Evolutionary conservation across 2,888 invertebrate species (phyloP).

Genomic region (Chaitophorus viminalis): DNA sequence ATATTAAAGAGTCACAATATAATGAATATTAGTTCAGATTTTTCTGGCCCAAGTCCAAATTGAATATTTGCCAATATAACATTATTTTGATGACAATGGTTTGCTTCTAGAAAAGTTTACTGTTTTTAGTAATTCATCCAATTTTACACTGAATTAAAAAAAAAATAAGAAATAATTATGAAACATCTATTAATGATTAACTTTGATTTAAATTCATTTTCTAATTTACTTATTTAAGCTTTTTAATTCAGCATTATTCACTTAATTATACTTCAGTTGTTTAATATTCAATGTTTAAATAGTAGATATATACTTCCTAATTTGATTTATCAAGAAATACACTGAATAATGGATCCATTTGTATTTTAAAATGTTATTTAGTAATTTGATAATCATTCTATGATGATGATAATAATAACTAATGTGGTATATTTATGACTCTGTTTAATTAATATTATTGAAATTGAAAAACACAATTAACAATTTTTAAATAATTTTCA

Average conservation of each 20-base stretch:
- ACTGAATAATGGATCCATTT: too few species aligned
- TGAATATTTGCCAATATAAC: slow-evolving; percentile 40
- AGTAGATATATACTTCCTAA: too few species aligned
- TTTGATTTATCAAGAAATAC: too few species aligned
- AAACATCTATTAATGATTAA: too few species aligned
- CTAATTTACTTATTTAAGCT: too few species aligned
- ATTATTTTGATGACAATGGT: slow-evolving; percentile 42
- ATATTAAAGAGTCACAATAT: slow-evolving; percentile 38
- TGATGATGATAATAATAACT: background rate
- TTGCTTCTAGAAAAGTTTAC: background rate
- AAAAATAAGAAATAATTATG: background rate
- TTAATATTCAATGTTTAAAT: too few species aligned
- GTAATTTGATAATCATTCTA: background rate
- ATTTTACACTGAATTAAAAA: background rate
- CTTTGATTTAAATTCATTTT: too few species aligned
- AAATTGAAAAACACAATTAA: background rate
- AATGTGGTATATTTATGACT: background rate
- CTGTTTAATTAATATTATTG: background rate
- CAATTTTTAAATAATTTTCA: background rate
- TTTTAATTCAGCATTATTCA: too few species aligned
- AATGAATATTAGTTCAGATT: slow-evolving; percentile 48
- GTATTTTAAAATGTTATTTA: too few species aligned
- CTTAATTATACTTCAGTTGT: too few species aligned
- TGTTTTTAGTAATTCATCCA: background rate
- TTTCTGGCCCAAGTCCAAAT: slow-evolving; percentile 38